Evolutionary conservation across 2,888 invertebrate species (phyloP).

Genomic region (Hyposoter didymator): DNA sequence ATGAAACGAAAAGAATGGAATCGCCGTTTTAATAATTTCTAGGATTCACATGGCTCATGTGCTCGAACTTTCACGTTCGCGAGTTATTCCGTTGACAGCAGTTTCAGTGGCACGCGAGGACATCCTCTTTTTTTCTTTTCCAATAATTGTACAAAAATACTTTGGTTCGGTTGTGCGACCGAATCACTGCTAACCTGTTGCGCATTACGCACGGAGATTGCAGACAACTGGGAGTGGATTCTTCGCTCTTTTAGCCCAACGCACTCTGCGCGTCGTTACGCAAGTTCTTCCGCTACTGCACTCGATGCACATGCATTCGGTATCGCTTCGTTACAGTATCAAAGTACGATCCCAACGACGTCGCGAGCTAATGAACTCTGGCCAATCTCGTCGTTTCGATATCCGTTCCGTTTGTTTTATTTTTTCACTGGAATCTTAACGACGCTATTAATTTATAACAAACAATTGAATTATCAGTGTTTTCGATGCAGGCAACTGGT

Average conservation of each 20-base stretch:
- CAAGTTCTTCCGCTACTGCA: constrained; percentile 26
- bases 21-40: neutral
- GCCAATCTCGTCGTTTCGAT: constrained; percentile 20
- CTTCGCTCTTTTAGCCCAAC: constrained; percentile 6
- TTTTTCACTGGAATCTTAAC: neutral
- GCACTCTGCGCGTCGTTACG: constrained; percentile 30
- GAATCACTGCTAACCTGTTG: neutral
- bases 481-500: neutral
- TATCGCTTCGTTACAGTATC: neutral
- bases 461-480: neutral
- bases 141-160: neutral
- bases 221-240: constrained; percentile 12
- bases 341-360: constrained; percentile 16
- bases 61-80: neutral
- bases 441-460: neutral
- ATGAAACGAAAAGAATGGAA: constrained; percentile 9
- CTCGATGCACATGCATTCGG: neutral
- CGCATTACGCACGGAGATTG: neutral
- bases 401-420: neutral
- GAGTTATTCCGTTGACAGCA: neutral
- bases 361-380: constrained; percentile 15
- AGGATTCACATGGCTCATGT: neutral
- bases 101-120: neutral
- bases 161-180: neutral
- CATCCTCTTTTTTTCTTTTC: neutral